Evolutionary conservation across 2,113 vertebrate species (phyloP).

Genomic region (Apeltes quadracus): DNA sequence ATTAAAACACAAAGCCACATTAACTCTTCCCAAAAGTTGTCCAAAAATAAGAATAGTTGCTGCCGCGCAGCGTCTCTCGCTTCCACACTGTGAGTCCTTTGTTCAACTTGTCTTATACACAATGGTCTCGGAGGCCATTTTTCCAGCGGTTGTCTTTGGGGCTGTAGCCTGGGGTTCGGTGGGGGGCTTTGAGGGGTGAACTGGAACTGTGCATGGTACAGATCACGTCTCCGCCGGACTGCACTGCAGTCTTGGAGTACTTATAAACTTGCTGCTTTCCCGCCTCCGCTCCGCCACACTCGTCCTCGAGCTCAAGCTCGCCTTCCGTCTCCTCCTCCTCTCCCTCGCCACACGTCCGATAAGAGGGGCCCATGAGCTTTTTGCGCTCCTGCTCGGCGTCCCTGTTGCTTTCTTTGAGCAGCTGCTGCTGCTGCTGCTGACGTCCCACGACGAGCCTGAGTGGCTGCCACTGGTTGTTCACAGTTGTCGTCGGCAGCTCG

Average conservation of each 20-base stretch:
- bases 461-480: constrained; percentile 96
- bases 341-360: constrained; percentile 84
- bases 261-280: constrained; percentile 87
- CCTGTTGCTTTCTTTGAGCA: constrained; percentile 84
- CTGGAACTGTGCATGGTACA: constrained; percentile 82
- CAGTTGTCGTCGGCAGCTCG: constrained; percentile 81
- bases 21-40: constrained; percentile 58
- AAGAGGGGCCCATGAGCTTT: constrained; percentile 90
- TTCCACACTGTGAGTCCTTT: constrained; percentile 50
- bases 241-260: constrained; percentile 84
- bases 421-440: constrained; percentile 73
- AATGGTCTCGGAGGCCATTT: constrained; percentile 86
- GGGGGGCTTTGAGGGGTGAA: constrained; percentile 85
- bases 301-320: constrained; percentile 73
- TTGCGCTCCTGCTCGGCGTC: constrained; percentile 90
- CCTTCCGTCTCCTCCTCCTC: constrained; percentile 80
- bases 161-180: constrained; percentile 84
- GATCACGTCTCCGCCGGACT: constrained; percentile 82
- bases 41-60: constrained; percentile 62
- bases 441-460: constrained; percentile 86
- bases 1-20: constrained; percentile 66
- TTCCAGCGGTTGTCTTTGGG: constrained; percentile 95
- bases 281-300: constrained; percentile 79
- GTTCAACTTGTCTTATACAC: constrained; percentile 59
- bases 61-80: constrained; percentile 57